Percentiles rank a stretch among this genome's conserved stretches.
Evolutionary conservation across 2,113 vertebrate species (phyloP).

Genomic region (Ceratotherium simum): DNA sequence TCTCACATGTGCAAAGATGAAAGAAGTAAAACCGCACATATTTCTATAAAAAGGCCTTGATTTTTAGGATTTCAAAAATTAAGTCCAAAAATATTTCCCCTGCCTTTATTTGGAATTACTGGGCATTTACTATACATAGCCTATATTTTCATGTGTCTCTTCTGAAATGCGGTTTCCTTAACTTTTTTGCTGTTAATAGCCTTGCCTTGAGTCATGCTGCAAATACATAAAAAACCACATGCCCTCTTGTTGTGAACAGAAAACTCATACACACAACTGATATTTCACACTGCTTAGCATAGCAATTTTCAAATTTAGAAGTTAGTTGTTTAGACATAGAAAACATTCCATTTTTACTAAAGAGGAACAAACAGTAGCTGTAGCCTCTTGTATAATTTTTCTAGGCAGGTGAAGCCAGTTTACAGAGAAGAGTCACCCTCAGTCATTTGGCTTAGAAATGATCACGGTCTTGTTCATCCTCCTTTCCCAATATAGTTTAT

Average conservation of each 20-base stretch:
- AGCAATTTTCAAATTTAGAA: neutral
- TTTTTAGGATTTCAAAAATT: neutral
- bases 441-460: neutral
- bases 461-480: neutral
- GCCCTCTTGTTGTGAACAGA: neutral
- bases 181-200: neutral
- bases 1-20: rapidly evolving
- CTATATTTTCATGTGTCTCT: rapidly evolving
- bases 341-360: rapidly evolving
- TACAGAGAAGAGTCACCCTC: rapidly evolving
- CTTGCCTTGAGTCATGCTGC: rapidly evolving
- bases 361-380: rapidly evolving
- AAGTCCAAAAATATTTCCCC: neutral
- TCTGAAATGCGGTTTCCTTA: rapidly evolving
- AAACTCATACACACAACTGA: neutral
- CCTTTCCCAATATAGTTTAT: neutral
- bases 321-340: neutral
- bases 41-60: neutral
- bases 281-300: neutral
- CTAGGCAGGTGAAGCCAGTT: rapidly evolving
- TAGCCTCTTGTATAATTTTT: neutral
- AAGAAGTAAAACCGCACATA: rapidly evolving
- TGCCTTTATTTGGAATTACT: neutral
- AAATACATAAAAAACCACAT: rapidly evolving
- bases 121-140: neutral